Evolutionary conservation across 2,888 invertebrate genomes (phyloP), one percentile per base, ranked within the genome.

Genomic region (Cephonodes hylas): DNA sequence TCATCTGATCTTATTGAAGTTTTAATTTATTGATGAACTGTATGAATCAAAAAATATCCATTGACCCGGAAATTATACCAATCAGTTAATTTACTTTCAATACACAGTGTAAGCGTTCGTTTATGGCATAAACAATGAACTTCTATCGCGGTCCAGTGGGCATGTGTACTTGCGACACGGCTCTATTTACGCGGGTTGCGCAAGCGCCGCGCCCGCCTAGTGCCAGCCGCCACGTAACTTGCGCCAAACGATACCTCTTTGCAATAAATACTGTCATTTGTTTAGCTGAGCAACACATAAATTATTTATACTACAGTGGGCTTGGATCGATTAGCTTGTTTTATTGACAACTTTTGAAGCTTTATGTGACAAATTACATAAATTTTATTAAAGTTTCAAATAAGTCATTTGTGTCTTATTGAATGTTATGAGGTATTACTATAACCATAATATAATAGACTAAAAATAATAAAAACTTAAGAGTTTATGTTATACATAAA

Each of bases 141-240:
- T 67, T 65, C 62, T 71, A 68, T 68, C 64, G 53, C 70, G 77
- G 79, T 75, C 75, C 74, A 76, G 69, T 62, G 76, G 71, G 67
- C 73, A 64, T 76, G 73, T 72, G 70, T 72, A 64, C 60, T 79
- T 78, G 61, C 68, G 73, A 72, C 78, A 80, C 68, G 73, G 80
- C 71, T 83, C 83, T 81, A 85, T 82, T 85, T 83, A 81, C 64
- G 66, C 64, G 48, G 60, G 68, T 83, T 84, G 73, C 80, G 80
- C 76, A 85, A 85, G 63, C 69, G 72, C 68, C 64, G 68, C 67
- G 68, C 53, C 53, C 53, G 53, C 67, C 67, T 61, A 63, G 61
- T 31, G 65, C 64, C 64, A 62, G 65, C 10, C 44, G 53, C 31
- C 53, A 53, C 53, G 53, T 27, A 53, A 53, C n/a, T n/a, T n/a